phyloP scores from a whole-genome alignment of 2,113 vertebrate species.

The Piaya cayana region DNA sequence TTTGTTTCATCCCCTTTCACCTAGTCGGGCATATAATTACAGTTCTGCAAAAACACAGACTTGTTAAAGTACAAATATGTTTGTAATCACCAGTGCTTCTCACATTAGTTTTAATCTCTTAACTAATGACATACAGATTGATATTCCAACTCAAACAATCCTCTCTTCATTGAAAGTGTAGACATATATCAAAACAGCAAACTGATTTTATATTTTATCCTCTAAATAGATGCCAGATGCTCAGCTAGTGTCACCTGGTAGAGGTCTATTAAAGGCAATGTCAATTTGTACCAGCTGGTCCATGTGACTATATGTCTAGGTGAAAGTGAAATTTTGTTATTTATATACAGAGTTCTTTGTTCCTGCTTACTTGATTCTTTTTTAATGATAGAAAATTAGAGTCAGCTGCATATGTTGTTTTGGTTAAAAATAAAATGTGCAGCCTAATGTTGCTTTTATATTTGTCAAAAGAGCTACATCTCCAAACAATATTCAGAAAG shows the following conservation, averaged over 20 bases:
- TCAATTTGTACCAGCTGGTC: constrained; percentile 22
- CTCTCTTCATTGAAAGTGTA: not conserved
- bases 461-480: not conserved
- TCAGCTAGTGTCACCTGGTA: constrained; percentile 12
- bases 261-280: constrained; percentile 19
- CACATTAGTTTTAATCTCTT: constrained; percentile 29
- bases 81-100: constrained; percentile 10
- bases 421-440: not conserved
- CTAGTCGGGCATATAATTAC: constrained; percentile 32
- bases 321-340: constrained; percentile 38
- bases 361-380: not conserved
- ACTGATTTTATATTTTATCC: not conserved
- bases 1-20: constrained; percentile 35
- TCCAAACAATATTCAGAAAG: not conserved
- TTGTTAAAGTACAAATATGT: constrained; percentile 18
- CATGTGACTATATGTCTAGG: not conserved
- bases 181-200: not conserved
- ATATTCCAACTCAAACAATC: constrained; percentile 23
- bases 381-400: constrained; percentile 31
- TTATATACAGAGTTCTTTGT: not conserved
- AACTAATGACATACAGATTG: not conserved
- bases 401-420: constrained; percentile 2
- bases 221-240: constrained; percentile 17
- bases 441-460: not conserved
- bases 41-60: constrained; percentile 18